A percentile compares a stretch with the other conserved stretches of the same genome.
phyloP scores from a whole-genome alignment of 2,113 vertebrate species.

The Butorides virescens region DNA sequence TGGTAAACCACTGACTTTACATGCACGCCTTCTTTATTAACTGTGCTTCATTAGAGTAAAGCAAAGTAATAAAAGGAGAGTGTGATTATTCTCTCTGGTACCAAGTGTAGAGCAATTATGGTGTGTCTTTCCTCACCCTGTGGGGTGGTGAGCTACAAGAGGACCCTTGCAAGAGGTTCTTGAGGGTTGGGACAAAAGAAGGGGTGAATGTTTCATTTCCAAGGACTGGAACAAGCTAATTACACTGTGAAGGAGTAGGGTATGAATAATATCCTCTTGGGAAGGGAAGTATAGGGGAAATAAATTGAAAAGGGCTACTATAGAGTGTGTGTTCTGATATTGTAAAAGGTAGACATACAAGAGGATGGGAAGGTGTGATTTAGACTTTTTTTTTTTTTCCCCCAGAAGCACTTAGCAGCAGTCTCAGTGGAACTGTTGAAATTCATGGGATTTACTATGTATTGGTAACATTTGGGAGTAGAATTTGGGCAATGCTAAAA shows the following conservation, averaged over 20 bases:
- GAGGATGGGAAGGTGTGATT: constrained; percentile 7
- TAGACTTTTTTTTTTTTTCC: background rate
- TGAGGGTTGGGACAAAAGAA: background rate
- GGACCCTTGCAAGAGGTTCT: background rate
- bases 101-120: background rate
- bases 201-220: background rate
- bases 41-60: background rate
- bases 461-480: background rate
- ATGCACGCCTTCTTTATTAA: background rate
- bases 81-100: background rate
- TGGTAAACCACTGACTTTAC: background rate
- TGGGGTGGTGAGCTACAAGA: background rate
- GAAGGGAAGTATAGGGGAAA: background rate
- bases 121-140: background rate
- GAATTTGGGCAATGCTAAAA: background rate
- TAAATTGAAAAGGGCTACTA: constrained; percentile 14
- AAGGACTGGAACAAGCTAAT: background rate
- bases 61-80: background rate
- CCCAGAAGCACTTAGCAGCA: background rate
- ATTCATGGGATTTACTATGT: background rate
- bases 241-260: background rate
- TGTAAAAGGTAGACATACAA: background rate
- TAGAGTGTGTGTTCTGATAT: background rate
- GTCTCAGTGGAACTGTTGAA: background rate
- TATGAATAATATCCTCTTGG: background rate